Percentiles rank a stretch among this genome's conserved stretches.
Conservation (phyloP, 1,140 invertebrate genomes). For the Melitaea cinxia region DNA sequence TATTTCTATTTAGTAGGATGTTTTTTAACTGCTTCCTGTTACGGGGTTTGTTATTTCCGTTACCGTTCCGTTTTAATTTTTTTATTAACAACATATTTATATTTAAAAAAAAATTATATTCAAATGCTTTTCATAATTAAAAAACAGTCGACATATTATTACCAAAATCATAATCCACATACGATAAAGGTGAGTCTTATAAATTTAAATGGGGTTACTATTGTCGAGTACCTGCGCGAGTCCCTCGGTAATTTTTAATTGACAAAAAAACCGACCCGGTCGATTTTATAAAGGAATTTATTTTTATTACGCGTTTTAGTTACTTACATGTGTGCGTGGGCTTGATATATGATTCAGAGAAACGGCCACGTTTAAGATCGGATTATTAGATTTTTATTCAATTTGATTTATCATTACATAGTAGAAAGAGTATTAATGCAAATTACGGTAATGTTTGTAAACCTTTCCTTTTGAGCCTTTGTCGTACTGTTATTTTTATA, state of each 20-base stretch:
- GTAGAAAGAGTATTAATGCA: constrained; percentile 6
- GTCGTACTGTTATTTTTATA: constrained; percentile 13
- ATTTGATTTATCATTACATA: neutral
- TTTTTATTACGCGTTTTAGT: constrained; percentile 65
- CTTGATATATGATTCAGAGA: constrained; percentile 13
- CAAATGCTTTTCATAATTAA: no score
- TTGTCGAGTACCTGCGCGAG: constrained; percentile 63
- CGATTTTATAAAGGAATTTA: constrained; percentile 72
- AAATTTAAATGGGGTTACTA: constrained; percentile 23
- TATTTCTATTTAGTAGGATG: no score
- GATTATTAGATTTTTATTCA: constrained; percentile 2
- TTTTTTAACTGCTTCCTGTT: no score
- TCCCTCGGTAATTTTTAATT: constrained; percentile 74
- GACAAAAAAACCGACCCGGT: constrained; percentile 71
- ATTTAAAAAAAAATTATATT: no score
- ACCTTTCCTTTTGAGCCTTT: constrained; percentile 18
- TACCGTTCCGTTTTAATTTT: no score
- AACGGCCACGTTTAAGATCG: constrained; percentile 3
- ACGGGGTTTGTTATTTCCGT: no score
- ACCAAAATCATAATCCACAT: neutral
- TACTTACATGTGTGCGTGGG: constrained; percentile 50
- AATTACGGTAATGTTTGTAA: constrained; percentile 30
- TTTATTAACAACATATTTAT: no score
- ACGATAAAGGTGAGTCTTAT: neutral
- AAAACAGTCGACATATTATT: no score